These are phyloP conservation scores for Pyrocephalus nanus DNA, from an alignment of 2,797 vertebrate genomes.

Conservation along the genomic window DNA sequence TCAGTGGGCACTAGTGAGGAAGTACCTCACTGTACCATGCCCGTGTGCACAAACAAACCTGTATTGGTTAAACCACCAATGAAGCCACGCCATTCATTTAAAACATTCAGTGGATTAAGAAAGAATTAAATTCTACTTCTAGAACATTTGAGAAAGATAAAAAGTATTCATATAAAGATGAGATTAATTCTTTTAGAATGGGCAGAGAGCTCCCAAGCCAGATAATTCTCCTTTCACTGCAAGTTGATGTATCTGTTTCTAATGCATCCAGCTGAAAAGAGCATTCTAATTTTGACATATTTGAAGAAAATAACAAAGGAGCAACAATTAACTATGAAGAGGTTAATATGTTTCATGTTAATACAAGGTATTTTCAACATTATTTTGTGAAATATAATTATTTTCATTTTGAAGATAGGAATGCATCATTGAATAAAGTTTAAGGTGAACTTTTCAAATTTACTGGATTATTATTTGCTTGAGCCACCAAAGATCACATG, in stretches of 20 bases:
- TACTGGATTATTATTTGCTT: neutral
- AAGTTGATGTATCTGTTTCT: neutral
- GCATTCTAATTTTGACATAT: neutral
- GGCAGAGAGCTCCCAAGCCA: neutral
- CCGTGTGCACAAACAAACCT: fast-evolving
- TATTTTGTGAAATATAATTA: neutral
- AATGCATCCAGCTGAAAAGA: neutral
- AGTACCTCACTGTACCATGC: neutral
- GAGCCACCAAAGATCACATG: neutral
- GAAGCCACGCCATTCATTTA: neutral
- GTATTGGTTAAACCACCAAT: neutral
- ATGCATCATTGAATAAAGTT: neutral
- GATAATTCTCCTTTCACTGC: neutral
- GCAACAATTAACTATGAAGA: neutral
- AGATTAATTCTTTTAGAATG: neutral
- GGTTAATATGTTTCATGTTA: neutral
- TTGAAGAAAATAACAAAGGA: neutral
- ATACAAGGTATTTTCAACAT: neutral
- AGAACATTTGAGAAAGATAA: neutral
- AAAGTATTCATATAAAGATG: neutral
- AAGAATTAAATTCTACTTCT: neutral
- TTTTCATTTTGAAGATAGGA: neutral
- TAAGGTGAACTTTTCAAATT: neutral
- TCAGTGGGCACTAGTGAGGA: neutral
- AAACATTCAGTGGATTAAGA: neutral